A percentile compares a stretch with the other conserved stretches of the same genome.
phyloP scores from a whole-genome alignment of 2,113 vertebrate genomes.

The Vidua macroura region DNA sequence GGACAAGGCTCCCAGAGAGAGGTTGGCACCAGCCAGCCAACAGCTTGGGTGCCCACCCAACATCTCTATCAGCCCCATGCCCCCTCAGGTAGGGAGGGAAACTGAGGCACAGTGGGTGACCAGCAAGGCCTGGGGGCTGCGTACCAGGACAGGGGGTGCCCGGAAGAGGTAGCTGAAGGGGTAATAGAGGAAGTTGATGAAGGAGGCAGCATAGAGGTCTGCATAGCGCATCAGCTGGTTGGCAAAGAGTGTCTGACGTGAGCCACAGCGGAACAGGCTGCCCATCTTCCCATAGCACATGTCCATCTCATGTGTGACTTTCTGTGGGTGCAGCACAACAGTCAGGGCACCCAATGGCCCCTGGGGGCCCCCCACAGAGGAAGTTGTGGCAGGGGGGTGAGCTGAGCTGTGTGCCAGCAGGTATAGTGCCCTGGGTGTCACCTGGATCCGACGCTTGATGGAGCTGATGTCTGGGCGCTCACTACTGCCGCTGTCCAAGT shows the following conservation, averaged over 20 bases:
- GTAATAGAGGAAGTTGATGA: conserved; percentile 96
- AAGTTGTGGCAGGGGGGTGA: not conserved
- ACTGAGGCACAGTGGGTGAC: not conserved
- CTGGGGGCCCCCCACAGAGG: fast-evolving
- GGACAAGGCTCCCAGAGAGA: not conserved
- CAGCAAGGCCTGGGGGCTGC: not conserved
- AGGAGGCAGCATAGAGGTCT: conserved; percentile 93
- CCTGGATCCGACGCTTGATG: conserved; percentile 94
- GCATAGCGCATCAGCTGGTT: conserved; percentile 98
- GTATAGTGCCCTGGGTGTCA: conserved; percentile 15
- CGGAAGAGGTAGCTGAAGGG: conserved; percentile 99
- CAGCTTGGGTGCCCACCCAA: not conserved
- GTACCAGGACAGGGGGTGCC: conserved; percentile 89
- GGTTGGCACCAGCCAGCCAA: not conserved
- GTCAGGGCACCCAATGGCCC: fast-evolving
- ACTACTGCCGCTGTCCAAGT: conserved; percentile 96
- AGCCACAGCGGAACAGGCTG: conserved; percentile 95
- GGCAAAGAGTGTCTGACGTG: conserved; percentile 94
- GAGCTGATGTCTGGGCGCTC: conserved; percentile 96
- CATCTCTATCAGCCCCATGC: fast-evolving
- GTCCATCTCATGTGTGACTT: conserved; percentile 98
- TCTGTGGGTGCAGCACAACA: conserved; percentile 63
- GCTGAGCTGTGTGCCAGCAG: not conserved
- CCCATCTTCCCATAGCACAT: conserved; percentile 99
- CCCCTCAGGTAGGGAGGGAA: not conserved